Percentiles rank a stretch among this genome's conserved stretches.
Evolutionary conservation across 2,797 vertebrate genomes (phyloP).

Genomic region (Adrianichthys oophorus): DNA sequence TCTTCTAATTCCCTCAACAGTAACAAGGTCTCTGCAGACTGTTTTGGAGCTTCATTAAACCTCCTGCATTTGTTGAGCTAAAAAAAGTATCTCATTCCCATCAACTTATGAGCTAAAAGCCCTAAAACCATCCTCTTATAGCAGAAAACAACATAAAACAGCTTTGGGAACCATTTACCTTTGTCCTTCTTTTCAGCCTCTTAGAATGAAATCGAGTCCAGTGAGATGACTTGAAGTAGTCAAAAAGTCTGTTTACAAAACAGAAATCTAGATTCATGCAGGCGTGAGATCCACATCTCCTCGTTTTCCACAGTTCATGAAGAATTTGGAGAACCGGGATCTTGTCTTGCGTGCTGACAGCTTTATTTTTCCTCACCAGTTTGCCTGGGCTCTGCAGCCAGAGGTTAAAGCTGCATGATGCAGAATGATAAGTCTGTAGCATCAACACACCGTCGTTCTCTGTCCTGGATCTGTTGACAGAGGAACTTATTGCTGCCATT

Average conservation of each 20-base stretch:
- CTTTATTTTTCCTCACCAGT: not conserved
- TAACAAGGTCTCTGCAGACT: too few relatives aligned
- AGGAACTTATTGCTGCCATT: conserved; percentile 2
- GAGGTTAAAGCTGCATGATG: conserved; percentile 26
- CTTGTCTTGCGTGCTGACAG: conserved; percentile 11
- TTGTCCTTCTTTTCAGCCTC: too few relatives aligned
- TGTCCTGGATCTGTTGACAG: conserved; percentile 1
- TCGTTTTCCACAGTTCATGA: not conserved
- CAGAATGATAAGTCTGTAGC: conserved; percentile 7
- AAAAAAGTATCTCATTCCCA: too few relatives aligned
- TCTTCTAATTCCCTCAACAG: too few relatives aligned
- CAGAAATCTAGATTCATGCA: conserved; percentile 1
- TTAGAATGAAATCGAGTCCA: too few relatives aligned
- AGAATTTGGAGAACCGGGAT: conserved; percentile 3
- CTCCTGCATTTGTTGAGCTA: too few relatives aligned
- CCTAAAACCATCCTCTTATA: too few relatives aligned
- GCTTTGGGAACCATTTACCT: too few relatives aligned
- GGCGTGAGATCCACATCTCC: not conserved
- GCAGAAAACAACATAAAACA: too few relatives aligned
- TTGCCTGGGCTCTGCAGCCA: not conserved
- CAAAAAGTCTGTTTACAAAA: conserved; percentile 3
- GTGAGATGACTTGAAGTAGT: too few relatives aligned
- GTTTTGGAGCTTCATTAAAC: too few relatives aligned
- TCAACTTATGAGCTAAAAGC: too few relatives aligned
- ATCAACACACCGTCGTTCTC: not conserved